Evolutionary conservation across 1,140 invertebrate species (phyloP).

Genomic region (Meteorus sp.): DNA sequence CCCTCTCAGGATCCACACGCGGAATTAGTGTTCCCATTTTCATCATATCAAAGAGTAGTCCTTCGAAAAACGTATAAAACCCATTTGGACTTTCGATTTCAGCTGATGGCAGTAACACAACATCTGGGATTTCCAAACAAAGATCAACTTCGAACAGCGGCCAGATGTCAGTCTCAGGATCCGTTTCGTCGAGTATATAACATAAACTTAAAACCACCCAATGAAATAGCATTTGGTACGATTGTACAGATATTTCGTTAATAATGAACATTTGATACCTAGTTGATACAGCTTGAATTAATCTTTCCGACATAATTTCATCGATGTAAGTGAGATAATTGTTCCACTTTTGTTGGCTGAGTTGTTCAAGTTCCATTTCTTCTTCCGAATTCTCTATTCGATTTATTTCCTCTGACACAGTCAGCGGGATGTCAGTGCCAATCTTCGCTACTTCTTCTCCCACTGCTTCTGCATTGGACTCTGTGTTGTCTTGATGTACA

Average conservation of each 20-base stretch:
- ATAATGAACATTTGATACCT: slow-evolving; percentile 37
- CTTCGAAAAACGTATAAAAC: slow-evolving; percentile 64
- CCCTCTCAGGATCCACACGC: slow-evolving; percentile 57
- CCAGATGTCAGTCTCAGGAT: slow-evolving; percentile 39
- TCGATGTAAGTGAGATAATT: slow-evolving; percentile 68
- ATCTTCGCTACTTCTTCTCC: slow-evolving; percentile 15
- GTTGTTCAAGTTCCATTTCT: slow-evolving; percentile 35
- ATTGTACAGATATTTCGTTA: background rate
- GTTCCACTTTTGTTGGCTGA: slow-evolving; percentile 59
- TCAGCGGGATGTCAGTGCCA: slow-evolving; percentile 25
- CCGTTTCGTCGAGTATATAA: slow-evolving; percentile 57
- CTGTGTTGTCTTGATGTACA: background rate
- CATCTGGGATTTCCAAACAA: slow-evolving; percentile 64
- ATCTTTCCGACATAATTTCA: slow-evolving; percentile 63
- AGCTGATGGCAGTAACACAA: slow-evolving; percentile 67
- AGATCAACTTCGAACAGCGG: slow-evolving; percentile 68
- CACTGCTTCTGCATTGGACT: slow-evolving; percentile 1
- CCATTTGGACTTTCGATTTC: slow-evolving; percentile 63
- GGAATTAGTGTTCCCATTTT: slow-evolving; percentile 72
- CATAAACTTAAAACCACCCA: slow-evolving; percentile 44
- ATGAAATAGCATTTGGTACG: slow-evolving; percentile 11
- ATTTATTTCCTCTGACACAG: slow-evolving; percentile 29
- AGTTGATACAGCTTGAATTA: slow-evolving; percentile 60
- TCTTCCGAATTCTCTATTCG: slow-evolving; percentile 29
- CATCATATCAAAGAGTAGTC: slow-evolving; percentile 65